These are phyloP conservation scores for Cabera pusaria DNA, from an alignment of 2,888 invertebrate genomes.

Conservation along the genomic window DNA sequence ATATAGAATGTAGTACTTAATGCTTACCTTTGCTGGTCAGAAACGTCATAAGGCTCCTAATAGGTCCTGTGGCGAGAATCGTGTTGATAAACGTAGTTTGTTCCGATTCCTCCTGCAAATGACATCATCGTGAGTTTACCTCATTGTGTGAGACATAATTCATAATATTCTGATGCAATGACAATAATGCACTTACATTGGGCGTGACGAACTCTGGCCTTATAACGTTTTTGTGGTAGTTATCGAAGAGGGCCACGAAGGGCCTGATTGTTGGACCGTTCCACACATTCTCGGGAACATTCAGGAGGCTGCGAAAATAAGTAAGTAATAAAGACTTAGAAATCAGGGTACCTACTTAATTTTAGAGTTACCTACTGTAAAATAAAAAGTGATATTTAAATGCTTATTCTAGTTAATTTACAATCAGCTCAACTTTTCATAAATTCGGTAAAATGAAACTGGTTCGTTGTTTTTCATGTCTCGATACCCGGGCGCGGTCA, in stretches of 20 bases:
- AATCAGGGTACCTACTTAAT: too few relatives aligned
- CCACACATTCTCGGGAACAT: slow-evolving; percentile 85
- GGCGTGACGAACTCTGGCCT: slow-evolving; percentile 87
- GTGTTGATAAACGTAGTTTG: slow-evolving; percentile 87
- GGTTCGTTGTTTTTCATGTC: too few relatives aligned
- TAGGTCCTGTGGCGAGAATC: slow-evolving; percentile 87
- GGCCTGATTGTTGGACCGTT: slow-evolving; percentile 87
- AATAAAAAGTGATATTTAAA: too few relatives aligned
- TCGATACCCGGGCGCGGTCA: too few relatives aligned
- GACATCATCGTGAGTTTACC: slow-evolving; percentile 55
- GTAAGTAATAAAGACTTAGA: too few relatives aligned
- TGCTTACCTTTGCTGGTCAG: slow-evolving; percentile 81
- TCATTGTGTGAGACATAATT: slow-evolving; percentile 30
- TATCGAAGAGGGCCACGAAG: slow-evolving; percentile 88
- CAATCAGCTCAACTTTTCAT: too few relatives aligned
- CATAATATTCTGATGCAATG: slow-evolving; percentile 24
- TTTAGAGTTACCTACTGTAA: too few relatives aligned
- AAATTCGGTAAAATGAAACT: too few relatives aligned
- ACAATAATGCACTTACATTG: slow-evolving; percentile 73
- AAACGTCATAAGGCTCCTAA: slow-evolving; percentile 87
- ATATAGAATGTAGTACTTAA: too few relatives aligned
- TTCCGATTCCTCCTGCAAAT: slow-evolving; percentile 85
- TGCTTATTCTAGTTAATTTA: too few relatives aligned
- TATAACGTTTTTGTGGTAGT: slow-evolving; percentile 88
- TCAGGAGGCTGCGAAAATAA: slow-evolving; percentile 83